Evolutionary conservation across 1,140 invertebrate species (phyloP).

Genomic region (Microvelia longipes): DNA sequence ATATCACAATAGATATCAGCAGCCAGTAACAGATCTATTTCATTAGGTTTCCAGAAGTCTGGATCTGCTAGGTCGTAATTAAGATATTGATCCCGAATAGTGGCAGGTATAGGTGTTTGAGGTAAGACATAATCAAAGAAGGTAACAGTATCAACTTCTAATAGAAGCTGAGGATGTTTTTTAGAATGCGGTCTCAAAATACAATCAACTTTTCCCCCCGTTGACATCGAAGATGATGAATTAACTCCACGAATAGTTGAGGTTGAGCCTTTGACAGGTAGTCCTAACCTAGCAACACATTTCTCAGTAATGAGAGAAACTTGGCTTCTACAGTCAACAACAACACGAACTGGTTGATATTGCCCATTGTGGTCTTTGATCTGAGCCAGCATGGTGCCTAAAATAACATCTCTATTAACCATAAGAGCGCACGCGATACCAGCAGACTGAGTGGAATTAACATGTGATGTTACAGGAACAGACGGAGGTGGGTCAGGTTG

Average conservation of each 20-base stretch:
- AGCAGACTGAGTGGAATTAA: background rate
- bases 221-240: background rate
- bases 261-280: background rate
- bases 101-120: background rate
- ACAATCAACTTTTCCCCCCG: background rate
- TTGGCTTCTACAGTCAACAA: background rate
- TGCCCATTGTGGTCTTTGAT: background rate
- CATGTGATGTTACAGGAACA: background rate
- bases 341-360: background rate
- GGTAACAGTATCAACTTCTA: background rate
- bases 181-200: background rate
- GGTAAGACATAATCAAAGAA: background rate
- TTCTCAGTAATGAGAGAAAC: background rate
- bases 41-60: background rate
- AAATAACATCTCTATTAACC: background rate
- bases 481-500: background rate
- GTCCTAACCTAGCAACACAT: background rate
- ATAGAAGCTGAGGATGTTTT: background rate
- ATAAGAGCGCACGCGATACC: background rate
- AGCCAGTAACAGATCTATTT: background rate
- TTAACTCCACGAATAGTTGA: background rate
- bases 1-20: constrained; percentile 1
- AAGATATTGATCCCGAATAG: background rate
- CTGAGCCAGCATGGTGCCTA: background rate
- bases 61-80: background rate